These are phyloP conservation scores for Recurvirostra avosetta DNA, from an alignment of 2,113 vertebrate genomes.

Conservation along the genomic window DNA sequence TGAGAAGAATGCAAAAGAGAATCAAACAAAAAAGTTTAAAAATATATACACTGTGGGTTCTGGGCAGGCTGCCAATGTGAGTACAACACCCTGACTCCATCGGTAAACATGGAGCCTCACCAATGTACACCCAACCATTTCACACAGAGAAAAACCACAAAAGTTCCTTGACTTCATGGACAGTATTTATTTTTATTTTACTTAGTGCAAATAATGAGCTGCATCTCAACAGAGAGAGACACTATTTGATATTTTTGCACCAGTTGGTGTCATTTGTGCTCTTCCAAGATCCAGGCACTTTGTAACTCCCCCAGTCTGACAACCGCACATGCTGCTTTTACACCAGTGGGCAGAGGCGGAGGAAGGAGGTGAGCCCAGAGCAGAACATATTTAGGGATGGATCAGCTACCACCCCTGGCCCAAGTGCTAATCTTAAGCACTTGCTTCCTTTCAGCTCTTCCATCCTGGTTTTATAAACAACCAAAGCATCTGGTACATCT, in stretches of 20 bases:
- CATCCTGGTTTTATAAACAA: background rate
- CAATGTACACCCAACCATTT: background rate
- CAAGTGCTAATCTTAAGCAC: background rate
- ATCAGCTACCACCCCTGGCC: background rate
- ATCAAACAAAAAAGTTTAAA: background rate
- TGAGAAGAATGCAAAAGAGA: background rate
- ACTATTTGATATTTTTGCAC: background rate
- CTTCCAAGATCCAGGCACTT: background rate
- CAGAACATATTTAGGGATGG: background rate
- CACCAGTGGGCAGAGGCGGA: fast-evolving
- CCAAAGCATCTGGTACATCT: background rate
- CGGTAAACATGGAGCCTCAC: background rate
- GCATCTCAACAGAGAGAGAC: background rate
- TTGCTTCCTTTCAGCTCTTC: background rate
- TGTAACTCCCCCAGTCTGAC: background rate
- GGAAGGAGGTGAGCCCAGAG: background rate
- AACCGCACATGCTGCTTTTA: fast-evolving
- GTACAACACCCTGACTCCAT: background rate
- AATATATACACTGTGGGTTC: background rate
- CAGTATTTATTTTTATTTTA: background rate
- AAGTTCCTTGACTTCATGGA: background rate
- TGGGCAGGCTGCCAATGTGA: background rate
- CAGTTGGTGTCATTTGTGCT: background rate
- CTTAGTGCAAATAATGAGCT: background rate
- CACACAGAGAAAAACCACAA: background rate